A percentile compares a stretch with the other conserved stretches of the same genome.
Conservation (phyloP, 2,888 invertebrate genomes). For the Agrochola macilenta region DNA sequence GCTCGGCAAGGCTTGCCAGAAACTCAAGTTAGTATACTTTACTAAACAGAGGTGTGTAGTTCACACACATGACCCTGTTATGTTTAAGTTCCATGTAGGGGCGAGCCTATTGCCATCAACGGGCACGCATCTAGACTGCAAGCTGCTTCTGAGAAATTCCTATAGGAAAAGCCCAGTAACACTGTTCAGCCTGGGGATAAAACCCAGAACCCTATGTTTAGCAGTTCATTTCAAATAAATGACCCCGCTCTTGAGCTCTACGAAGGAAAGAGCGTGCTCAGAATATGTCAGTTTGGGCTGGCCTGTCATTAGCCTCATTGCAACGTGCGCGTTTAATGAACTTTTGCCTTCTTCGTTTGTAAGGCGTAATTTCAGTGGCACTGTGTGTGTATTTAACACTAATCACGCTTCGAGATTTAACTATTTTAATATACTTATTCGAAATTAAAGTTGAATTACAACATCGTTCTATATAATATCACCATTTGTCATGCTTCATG, state of each 20-base stretch:
- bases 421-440: neutral
- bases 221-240: neutral
- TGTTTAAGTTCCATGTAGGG: too few relatives aligned
- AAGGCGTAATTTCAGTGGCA: neutral
- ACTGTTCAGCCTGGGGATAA: neutral
- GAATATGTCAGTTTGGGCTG: too few relatives aligned
- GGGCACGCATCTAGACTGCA: neutral
- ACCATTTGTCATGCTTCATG: neutral
- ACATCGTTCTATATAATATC: neutral
- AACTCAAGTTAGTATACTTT: constrained; percentile 83
- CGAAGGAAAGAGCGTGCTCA: neutral
- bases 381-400: neutral
- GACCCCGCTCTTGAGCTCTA: neutral
- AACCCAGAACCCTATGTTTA: neutral
- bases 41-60: neutral
- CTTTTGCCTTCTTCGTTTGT: neutral
- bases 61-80: neutral
- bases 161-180: neutral
- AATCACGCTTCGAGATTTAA: neutral
- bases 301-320: too few relatives aligned
- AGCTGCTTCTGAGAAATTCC: neutral
- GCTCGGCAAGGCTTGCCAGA: constrained; percentile 93
- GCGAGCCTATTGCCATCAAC: neutral
- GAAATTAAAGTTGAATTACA: neutral
- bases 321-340: too few relatives aligned